phyloP scores from a whole-genome alignment of 2,888 invertebrate species.

The Ophonus ardosiacus region DNA sequence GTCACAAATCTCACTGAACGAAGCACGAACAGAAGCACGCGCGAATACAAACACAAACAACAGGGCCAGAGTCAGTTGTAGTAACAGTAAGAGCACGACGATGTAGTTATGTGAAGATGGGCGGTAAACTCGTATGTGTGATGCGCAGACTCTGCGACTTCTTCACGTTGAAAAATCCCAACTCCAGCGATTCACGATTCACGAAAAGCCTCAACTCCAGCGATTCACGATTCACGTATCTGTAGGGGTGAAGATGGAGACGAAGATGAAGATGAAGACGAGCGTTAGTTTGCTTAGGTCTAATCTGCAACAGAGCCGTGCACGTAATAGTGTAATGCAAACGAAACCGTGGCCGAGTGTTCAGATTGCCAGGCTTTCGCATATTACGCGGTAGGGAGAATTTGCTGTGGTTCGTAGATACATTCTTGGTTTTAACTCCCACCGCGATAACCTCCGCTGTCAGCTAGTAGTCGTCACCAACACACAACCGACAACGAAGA shows the following conservation, averaged over 20 bases:
- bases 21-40: constrained; percentile 65
- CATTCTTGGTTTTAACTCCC: constrained; percentile 15
- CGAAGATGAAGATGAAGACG: neutral
- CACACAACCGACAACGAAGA: constrained; percentile 15
- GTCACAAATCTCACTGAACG: constrained; percentile 69
- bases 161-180: neutral
- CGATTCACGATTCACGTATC: neutral
- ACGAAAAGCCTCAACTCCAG: neutral
- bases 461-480: neutral
- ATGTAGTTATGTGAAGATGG: neutral
- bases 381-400: constrained; percentile 33
- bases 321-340: constrained; percentile 15
- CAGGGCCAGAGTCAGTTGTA: neutral
- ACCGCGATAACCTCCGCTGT: constrained; percentile 18
- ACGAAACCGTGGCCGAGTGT: neutral
- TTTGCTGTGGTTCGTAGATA: constrained; percentile 11
- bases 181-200: no score
- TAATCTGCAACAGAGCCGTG: constrained; percentile 21
- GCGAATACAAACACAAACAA: constrained; percentile 7
- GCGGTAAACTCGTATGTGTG: neutral
- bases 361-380: constrained; percentile 29
- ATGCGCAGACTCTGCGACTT: constrained; percentile 11
- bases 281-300: neutral
- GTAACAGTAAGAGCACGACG: neutral
- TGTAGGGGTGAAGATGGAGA: neutral